These are phyloP conservation scores for Drosophila grimshawi DNA, from an alignment of 1,140 invertebrate species.

Conservation along the genomic window DNA sequence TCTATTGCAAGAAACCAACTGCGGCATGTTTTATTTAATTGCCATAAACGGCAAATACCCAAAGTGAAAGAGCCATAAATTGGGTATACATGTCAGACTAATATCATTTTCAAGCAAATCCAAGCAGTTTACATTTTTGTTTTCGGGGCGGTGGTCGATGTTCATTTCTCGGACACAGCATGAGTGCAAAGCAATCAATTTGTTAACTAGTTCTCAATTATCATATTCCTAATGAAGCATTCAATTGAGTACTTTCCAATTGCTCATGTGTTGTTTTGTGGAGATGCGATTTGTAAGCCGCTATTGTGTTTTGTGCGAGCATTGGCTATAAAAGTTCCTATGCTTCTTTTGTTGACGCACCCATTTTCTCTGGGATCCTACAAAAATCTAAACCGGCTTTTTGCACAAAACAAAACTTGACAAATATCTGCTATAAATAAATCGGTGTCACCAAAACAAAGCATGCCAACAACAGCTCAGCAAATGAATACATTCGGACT, in stretches of 20 bases:
- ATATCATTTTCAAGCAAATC: slow-evolving; percentile 46
- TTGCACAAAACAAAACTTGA: slow-evolving; percentile 40
- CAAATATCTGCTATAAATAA: slow-evolving; percentile 61
- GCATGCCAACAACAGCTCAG: slow-evolving; percentile 23
- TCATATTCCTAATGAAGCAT: slow-evolving; percentile 16
- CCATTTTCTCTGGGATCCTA: slow-evolving; percentile 45
- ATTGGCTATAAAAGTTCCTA: slow-evolving; percentile 34
- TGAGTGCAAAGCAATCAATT: slow-evolving; percentile 7
- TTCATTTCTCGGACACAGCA: slow-evolving; percentile 30
- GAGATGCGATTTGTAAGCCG: background rate
- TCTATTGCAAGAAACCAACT: slow-evolving; percentile 57
- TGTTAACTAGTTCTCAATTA: slow-evolving; percentile 29
- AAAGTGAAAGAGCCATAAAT: slow-evolving; percentile 48
- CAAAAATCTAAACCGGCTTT: slow-evolving; percentile 43
- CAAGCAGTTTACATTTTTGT: slow-evolving; percentile 18
- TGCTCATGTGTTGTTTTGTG: background rate
- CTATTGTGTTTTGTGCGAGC: slow-evolving; percentile 14
- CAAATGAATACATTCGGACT: slow-evolving; percentile 53
- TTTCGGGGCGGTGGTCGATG: slow-evolving; percentile 30
- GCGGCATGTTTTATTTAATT: slow-evolving; percentile 79
- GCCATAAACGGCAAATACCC: slow-evolving; percentile 57
- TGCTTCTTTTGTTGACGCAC: slow-evolving; percentile 33
- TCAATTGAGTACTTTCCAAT: slow-evolving; percentile 20
- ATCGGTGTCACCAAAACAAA: slow-evolving; percentile 63
- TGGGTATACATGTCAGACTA: slow-evolving; percentile 57